Conservation (phyloP, 2,888 invertebrate species). For the Lymantria monacha region DNA sequence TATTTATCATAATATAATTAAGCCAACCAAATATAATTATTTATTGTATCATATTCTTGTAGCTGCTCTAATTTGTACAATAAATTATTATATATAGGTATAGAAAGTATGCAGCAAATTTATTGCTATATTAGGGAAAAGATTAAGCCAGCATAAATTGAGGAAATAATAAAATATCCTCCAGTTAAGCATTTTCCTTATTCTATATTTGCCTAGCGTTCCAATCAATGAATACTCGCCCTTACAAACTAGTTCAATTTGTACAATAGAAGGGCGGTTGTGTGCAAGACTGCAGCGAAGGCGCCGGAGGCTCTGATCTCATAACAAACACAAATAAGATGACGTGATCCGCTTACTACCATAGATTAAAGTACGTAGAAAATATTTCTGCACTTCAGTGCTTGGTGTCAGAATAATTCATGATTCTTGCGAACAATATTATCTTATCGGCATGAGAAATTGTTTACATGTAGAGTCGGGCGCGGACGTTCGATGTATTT, state of each 20-base stretch:
- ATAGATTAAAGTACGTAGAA: constrained; percentile 65
- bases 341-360: constrained; percentile 79
- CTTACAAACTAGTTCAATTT: constrained; percentile 50
- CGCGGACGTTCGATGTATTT: constrained; percentile 55
- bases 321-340: constrained; percentile 80
- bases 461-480: constrained; percentile 54
- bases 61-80: too few relatives aligned
- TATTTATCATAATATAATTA: too few relatives aligned
- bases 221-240: constrained; percentile 26
- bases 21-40: too few relatives aligned
- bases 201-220: constrained; percentile 6
- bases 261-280: constrained; percentile 50
- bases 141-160: too few relatives aligned
- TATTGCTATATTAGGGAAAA: too few relatives aligned
- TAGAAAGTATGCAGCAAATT: too few relatives aligned
- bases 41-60: too few relatives aligned
- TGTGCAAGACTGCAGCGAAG: constrained; percentile 48
- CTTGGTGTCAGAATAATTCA: constrained; percentile 53
- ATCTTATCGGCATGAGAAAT: constrained; percentile 67
- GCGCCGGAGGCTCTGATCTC: constrained; percentile 69
- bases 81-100: too few relatives aligned
- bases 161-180: neutral
- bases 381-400: constrained; percentile 57
- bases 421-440: constrained; percentile 53
- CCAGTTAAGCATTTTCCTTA: neutral